Percentiles rank a stretch among this genome's conserved stretches.
Conservation (phyloP, 2,888 invertebrate species). For the Polymixis flavicincta region DNA sequence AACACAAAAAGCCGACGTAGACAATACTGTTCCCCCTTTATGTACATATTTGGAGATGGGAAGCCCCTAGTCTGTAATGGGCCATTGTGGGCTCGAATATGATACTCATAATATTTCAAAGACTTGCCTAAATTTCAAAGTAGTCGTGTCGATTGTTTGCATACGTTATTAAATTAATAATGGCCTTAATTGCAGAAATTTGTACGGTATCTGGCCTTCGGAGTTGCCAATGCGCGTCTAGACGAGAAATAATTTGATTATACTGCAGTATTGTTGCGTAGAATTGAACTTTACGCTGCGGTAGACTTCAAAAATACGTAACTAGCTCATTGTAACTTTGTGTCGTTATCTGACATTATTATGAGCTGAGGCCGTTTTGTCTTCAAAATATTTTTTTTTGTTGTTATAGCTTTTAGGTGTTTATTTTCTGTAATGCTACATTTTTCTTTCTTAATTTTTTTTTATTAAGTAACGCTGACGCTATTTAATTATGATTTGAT, state of each 20-base stretch:
- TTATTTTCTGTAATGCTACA: not conserved
- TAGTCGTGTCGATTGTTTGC: constrained; percentile 23
- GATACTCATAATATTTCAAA: constrained; percentile 35
- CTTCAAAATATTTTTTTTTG: not conserved
- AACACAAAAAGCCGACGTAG: constrained; percentile 28
- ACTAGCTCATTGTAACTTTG: not conserved
- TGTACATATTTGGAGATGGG: constrained; percentile 42
- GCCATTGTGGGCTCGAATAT: constrained; percentile 51
- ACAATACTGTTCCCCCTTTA: constrained; percentile 47
- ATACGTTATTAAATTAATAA: constrained; percentile 16
- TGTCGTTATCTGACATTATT: not conserved
- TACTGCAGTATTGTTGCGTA: not conserved
- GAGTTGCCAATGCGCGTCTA: not conserved
- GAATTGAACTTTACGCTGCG: not conserved
- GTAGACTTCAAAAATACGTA: not conserved
- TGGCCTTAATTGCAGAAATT: constrained; percentile 18
- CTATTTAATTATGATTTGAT: not conserved
- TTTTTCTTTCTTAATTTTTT: not conserved
- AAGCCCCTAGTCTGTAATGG: constrained; percentile 46
- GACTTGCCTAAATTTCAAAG: constrained; percentile 37
- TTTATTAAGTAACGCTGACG: not conserved
- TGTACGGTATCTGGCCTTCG: not conserved
- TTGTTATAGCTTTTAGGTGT: not conserved
- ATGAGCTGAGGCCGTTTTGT: not conserved
- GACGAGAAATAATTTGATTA: not conserved